A percentile compares a stretch with the other conserved stretches of the same genome.
These are phyloP conservation scores for Ciona savignyi DNA, from an alignment of 23 tunicate species.

Conservation along the genomic window DNA sequence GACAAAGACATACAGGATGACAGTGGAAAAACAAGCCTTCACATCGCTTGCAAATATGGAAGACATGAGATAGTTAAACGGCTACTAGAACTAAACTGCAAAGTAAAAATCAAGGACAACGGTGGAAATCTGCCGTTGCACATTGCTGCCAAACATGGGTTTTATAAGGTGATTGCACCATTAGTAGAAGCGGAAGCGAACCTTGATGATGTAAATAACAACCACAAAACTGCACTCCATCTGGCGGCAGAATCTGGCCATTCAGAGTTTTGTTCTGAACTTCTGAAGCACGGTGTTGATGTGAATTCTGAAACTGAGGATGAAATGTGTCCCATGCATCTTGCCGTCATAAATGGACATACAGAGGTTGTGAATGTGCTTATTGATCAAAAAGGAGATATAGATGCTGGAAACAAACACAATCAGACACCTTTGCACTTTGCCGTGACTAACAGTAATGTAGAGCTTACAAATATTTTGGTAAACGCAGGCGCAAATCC, in stretches of 20 bases:
- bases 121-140: conserved; percentile 77
- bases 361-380: conserved; percentile 25
- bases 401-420: conserved; percentile 88
- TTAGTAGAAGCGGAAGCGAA: conserved; percentile 33
- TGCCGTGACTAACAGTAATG: conserved; percentile 47
- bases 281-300: conserved; percentile 44
- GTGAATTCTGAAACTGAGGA: conserved; percentile 82
- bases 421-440: conserved; percentile 97
- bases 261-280: conserved; percentile 35
- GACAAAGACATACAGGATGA: conserved; percentile 65
- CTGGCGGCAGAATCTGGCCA: conserved; percentile 65
- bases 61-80: conserved; percentile 19
- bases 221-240: conserved; percentile 72
- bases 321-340: conserved; percentile 78
- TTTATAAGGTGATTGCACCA: conserved; percentile 20
- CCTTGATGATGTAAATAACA: conserved; percentile 31
- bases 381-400: conserved; percentile 55
- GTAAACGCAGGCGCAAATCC: conserved; percentile 48
- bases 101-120: conserved; percentile 62
- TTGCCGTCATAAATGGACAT: conserved; percentile 48
- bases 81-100: conserved; percentile 37
- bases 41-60: conserved; percentile 71
- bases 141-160: conserved; percentile 79
- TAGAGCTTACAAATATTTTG: conserved; percentile 33
- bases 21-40: conserved; percentile 61